These are phyloP conservation scores for Coryphaenoides rupestris DNA, from an alignment of 2,113 vertebrate genomes.

Conservation along the genomic window DNA sequence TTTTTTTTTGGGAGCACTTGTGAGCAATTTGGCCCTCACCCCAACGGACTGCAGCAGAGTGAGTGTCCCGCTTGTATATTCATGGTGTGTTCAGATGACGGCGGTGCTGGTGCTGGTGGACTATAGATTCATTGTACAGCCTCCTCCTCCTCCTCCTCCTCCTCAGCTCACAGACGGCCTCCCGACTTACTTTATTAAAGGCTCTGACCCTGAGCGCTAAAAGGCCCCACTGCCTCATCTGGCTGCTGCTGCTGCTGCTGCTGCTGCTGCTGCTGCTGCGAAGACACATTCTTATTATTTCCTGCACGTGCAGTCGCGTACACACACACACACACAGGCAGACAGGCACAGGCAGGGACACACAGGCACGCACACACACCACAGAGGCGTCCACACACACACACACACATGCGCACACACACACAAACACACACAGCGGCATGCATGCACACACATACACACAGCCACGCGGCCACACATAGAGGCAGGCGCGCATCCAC, in stretches of 20 bases:
- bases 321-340: no score
- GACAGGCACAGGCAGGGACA: no score
- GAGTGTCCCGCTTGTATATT: conserved; percentile 61
- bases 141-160: conserved; percentile 15
- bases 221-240: not conserved
- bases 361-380: no score
- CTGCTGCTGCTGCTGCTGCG: not conserved
- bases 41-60: conserved; percentile 26
- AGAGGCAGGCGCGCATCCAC: no score
- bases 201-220: conserved; percentile 22
- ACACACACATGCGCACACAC: no score
- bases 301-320: no score
- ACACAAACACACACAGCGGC: no score
- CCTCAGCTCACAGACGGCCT: conserved; percentile 25
- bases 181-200: conserved; percentile 49
- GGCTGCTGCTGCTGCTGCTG: conserved; percentile 10
- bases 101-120: no score
- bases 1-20: conserved; percentile 68
- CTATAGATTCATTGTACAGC: conserved; percentile 44
- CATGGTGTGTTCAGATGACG: conserved; percentile 58
- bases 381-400: no score
- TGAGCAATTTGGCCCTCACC: conserved; percentile 31
- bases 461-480: no score
- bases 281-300: no score
- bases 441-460: no score